Evolutionary conservation across 2,797 vertebrate species (phyloP).

Genomic region (Crypturellus tataupa): DNA sequence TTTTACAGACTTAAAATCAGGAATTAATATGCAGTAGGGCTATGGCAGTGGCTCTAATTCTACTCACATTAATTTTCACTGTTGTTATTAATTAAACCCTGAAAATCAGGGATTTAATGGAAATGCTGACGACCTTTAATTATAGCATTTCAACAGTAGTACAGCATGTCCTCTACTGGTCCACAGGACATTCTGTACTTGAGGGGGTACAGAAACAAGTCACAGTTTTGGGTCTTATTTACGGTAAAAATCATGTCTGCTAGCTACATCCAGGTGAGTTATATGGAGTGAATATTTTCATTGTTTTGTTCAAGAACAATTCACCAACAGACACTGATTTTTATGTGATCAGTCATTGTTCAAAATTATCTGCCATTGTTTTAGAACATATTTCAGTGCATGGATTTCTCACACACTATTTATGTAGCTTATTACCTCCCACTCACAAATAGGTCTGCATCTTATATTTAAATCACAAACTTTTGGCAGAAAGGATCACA

Average conservation of each 20-base stretch:
- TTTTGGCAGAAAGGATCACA: not conserved
- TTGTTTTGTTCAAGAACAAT: not conserved
- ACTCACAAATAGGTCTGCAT: not conserved
- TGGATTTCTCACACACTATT: not conserved
- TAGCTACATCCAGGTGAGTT: not conserved
- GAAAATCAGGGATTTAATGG: constrained; percentile 84
- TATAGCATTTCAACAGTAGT: constrained; percentile 74
- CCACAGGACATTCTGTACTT: constrained; percentile 73
- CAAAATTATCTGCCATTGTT: not conserved
- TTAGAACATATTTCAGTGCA: not conserved
- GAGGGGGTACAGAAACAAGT: constrained; percentile 48
- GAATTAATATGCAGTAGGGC: constrained; percentile 77
- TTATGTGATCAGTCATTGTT: not conserved
- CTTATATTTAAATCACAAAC: not conserved
- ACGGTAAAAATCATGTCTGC: constrained; percentile 2
- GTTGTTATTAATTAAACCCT: constrained; percentile 83
- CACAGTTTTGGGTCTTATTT: constrained; percentile 21
- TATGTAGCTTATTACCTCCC: not conserved
- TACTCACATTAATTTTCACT: constrained; percentile 79
- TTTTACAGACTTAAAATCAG: constrained; percentile 73
- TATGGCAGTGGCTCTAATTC: constrained; percentile 78
- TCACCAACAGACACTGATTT: not conserved
- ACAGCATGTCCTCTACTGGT: constrained; percentile 76
- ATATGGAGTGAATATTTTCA: not conserved
- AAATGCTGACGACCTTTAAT: constrained; percentile 82